A percentile compares a stretch with the other conserved stretches of the same genome.
phyloP scores from a whole-genome alignment of 2,888 invertebrate species.

The Eumacrocentrus americanus region DNA sequence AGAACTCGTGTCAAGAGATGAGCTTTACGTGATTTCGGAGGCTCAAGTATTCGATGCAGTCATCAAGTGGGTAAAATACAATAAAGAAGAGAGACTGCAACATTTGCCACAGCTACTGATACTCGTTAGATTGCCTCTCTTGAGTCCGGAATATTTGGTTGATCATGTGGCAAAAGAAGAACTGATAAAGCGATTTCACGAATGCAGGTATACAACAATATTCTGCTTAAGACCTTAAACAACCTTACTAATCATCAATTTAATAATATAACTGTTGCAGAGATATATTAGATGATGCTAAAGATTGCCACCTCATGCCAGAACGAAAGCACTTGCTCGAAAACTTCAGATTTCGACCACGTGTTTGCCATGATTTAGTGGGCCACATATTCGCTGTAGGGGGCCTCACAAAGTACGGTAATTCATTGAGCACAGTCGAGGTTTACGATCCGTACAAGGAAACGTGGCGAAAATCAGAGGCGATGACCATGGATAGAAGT shows the following conservation, averaged over 20 bases:
- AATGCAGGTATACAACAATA: slow-evolving; percentile 80
- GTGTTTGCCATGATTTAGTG: slow-evolving; percentile 75
- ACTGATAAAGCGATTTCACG: slow-evolving; percentile 76
- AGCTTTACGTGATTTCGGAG: slow-evolving; percentile 76
- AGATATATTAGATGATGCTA: slow-evolving; percentile 85
- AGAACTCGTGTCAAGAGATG: slow-evolving; percentile 76
- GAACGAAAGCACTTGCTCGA: slow-evolving; percentile 79
- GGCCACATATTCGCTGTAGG: slow-evolving; percentile 88
- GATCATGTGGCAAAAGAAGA: slow-evolving; percentile 82
- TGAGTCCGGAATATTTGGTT: slow-evolving; percentile 81
- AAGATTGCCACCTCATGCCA: slow-evolving; percentile 87
- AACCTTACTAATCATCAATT: too few relatives aligned
- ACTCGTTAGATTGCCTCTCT: slow-evolving; percentile 78
- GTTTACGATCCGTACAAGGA: slow-evolving; percentile 76
- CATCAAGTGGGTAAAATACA: slow-evolving; percentile 79
- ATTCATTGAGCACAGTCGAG: slow-evolving; percentile 84
- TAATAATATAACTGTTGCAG: slow-evolving; percentile 57
- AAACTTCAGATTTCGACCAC: slow-evolving; percentile 76
- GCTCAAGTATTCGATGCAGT: slow-evolving; percentile 86
- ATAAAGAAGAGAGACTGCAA: slow-evolving; percentile 65
- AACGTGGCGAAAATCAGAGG: slow-evolving; percentile 78
- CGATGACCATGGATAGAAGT: slow-evolving; percentile 84
- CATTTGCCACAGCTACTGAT: slow-evolving; percentile 75
- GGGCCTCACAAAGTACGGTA: slow-evolving; percentile 81
- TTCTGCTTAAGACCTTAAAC: too few relatives aligned